Conservation (phyloP, 2,888 invertebrate species). For the Atethmia centrago region DNA sequence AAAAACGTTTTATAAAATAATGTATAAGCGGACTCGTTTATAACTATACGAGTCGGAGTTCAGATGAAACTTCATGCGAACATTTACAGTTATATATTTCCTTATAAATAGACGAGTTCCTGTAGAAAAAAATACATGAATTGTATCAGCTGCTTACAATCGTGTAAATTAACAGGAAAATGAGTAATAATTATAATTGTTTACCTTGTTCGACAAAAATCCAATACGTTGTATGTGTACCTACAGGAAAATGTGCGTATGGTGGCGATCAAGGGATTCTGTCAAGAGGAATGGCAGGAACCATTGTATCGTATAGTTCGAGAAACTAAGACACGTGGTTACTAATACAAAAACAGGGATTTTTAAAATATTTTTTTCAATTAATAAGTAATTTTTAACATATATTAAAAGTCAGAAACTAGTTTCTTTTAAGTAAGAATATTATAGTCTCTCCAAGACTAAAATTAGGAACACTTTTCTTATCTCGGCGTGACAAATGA, state of each 20-base stretch:
- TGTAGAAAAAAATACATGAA: constrained; percentile 35
- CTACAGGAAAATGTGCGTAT: constrained; percentile 41
- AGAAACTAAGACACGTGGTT: background rate
- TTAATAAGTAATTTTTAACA: too few relatives aligned
- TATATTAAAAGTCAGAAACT: background rate
- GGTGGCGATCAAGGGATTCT: constrained; percentile 13
- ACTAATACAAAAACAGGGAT: background rate
- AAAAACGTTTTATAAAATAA: background rate
- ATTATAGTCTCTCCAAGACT: background rate
- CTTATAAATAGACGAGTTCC: constrained; percentile 25
- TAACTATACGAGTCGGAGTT: too few relatives aligned
- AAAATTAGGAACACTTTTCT: background rate
- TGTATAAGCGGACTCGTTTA: background rate
- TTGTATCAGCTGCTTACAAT: constrained; percentile 41
- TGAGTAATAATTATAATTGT: constrained; percentile 43
- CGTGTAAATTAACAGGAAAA: constrained; percentile 51
- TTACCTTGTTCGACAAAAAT: constrained; percentile 54
- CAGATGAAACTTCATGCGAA: background rate
- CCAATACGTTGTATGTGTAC: constrained; percentile 23
- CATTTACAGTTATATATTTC: constrained; percentile 23
- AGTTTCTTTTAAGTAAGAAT: background rate
- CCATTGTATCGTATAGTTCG: background rate
- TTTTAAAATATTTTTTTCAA: background rate
- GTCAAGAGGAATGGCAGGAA: constrained; percentile 12
- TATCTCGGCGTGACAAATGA: background rate